These are phyloP conservation scores for Beris chalybata DNA, from an alignment of 2,888 invertebrate genomes.

Conservation along the genomic window DNA sequence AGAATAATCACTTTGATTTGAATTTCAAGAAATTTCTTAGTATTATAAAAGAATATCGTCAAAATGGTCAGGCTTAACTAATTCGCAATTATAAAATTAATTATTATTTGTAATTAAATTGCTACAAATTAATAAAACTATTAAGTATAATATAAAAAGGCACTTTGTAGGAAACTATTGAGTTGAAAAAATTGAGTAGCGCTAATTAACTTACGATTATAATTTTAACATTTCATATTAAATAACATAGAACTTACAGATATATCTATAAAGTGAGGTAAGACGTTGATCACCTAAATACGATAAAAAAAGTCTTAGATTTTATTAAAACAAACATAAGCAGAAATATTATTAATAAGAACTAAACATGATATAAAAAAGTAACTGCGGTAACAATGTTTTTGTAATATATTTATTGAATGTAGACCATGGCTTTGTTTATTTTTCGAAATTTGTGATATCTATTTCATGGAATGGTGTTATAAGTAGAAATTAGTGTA, in stretches of 20 bases:
- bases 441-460: conserved; percentile 1
- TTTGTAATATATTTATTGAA: conserved; percentile 1
- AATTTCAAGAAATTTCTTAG: conserved; percentile 32
- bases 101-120: too few relatives aligned
- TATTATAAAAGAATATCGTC: background rate
- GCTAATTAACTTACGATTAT: background rate
- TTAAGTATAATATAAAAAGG: conserved; percentile 21
- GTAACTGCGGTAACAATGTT: conserved; percentile 37
- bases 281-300: conserved; percentile 39
- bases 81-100: too few relatives aligned
- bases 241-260: too few relatives aligned
- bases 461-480: background rate
- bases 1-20: conserved; percentile 22
- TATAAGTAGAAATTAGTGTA: background rate
- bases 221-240: conserved; percentile 6
- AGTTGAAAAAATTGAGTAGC: conserved; percentile 27
- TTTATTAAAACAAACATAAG: too few relatives aligned
- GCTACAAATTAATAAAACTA: background rate
- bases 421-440: background rate
- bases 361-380: conserved; percentile 14
- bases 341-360: background rate
- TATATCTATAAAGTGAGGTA: conserved; percentile 37
- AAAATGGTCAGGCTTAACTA: background rate
- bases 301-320: conserved; percentile 1
- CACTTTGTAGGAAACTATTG: conserved; percentile 39